Evolutionary conservation across 2,113 vertebrate species (phyloP).

Genomic region (Cheilinus undulatus): DNA sequence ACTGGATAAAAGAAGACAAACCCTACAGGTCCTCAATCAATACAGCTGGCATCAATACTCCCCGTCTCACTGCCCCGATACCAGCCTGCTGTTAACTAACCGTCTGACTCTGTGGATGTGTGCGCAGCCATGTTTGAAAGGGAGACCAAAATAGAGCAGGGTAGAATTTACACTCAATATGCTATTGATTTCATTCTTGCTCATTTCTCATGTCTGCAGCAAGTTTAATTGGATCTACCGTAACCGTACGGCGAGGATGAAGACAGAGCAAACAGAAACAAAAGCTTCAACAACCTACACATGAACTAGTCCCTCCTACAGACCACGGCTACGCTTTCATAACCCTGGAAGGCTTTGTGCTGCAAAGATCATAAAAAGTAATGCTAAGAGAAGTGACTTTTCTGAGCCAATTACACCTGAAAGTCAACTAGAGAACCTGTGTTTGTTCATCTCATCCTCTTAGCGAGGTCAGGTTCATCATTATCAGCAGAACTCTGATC

Average conservation of each 20-base stretch:
- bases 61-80: slow-evolving; percentile 57
- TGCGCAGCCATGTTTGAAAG: slow-evolving; percentile 22
- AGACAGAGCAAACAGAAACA: slow-evolving; percentile 35
- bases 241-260: slow-evolving; percentile 23
- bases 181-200: slow-evolving; percentile 64
- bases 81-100: slow-evolving; percentile 68
- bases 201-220: slow-evolving; percentile 68
- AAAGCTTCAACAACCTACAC: slow-evolving; percentile 10
- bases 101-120: slow-evolving; percentile 26
- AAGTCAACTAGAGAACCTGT: too few relatives aligned
- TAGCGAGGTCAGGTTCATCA: too few relatives aligned
- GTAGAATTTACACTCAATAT: slow-evolving; percentile 63
- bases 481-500: too few relatives aligned
- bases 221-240: slow-evolving; percentile 65
- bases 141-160: slow-evolving; percentile 55
- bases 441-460: neutral
- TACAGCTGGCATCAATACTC: slow-evolving; percentile 75
- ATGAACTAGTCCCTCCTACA: slow-evolving; percentile 13
- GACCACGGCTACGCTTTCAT: neutral
- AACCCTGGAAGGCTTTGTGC: neutral
- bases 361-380: slow-evolving; percentile 17
- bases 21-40: slow-evolving; percentile 75
- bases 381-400: slow-evolving; percentile 5
- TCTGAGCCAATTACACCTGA: slow-evolving; percentile 6
- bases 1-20: slow-evolving; percentile 73